These are phyloP conservation scores for Mya arenaria DNA, from an alignment of 1,140 invertebrate species.

Conservation along the genomic window DNA sequence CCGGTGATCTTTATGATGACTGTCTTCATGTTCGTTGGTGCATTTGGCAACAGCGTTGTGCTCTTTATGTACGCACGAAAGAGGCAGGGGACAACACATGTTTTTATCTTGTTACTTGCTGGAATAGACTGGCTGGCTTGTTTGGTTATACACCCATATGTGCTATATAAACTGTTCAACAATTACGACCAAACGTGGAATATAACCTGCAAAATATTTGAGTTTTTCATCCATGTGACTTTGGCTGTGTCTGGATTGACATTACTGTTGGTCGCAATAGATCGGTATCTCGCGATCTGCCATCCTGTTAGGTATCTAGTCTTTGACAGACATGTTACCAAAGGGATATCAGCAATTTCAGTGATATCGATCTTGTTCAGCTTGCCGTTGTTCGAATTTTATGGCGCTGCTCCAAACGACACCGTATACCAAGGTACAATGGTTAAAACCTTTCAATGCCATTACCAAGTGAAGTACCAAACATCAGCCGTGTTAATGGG, in stretches of 20 bases:
- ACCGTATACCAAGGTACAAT: not conserved
- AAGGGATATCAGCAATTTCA: not conserved
- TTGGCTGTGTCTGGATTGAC: constrained; percentile 25
- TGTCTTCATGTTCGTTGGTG: constrained; percentile 41
- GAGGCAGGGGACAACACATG: constrained; percentile 23
- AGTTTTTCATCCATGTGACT: constrained; percentile 40
- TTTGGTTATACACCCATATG: constrained; percentile 52
- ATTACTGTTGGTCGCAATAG: constrained; percentile 43
- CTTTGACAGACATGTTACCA: constrained; percentile 21
- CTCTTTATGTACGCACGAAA: constrained; percentile 16
- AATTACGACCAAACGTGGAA: constrained; percentile 40
- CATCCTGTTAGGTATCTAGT: constrained; percentile 39
- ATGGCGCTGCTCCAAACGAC: constrained; percentile 30
- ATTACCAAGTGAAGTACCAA: constrained; percentile 30
- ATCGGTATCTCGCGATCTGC: constrained; percentile 53
- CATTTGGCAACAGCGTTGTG: constrained; percentile 40
- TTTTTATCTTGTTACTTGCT: constrained; percentile 46
- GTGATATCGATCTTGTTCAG: constrained; percentile 13
- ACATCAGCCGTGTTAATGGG: constrained; percentile 1
- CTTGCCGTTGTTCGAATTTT: constrained; percentile 52
- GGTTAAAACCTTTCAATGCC: constrained; percentile 16
- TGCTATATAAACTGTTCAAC: constrained; percentile 53
- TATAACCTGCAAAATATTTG: constrained; percentile 49
- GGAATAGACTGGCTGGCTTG: constrained; percentile 42
- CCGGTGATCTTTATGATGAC: constrained; percentile 44